Evolutionary conservation across 2,797 vertebrate species (phyloP).

Genomic region (Mycteria americana): DNA sequence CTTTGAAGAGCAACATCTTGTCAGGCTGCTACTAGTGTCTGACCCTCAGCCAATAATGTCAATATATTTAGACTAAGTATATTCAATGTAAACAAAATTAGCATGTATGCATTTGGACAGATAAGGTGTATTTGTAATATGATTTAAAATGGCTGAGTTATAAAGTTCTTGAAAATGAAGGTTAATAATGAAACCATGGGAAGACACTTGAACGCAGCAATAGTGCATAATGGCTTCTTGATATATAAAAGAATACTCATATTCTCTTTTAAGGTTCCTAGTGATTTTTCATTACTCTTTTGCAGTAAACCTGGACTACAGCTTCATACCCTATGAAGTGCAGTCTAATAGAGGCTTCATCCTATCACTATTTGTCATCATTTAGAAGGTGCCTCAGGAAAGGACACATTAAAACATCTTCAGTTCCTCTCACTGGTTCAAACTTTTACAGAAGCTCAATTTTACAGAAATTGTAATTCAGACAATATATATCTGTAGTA

Average conservation of each 20-base stretch:
- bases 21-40: not conserved
- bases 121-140: not conserved
- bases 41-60: not conserved
- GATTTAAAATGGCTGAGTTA: not conserved
- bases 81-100: not conserved
- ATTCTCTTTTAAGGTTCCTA: not conserved
- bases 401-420: not conserved
- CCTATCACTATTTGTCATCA: not conserved
- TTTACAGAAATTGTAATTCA: not conserved
- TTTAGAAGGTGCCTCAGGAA: constrained; percentile 13
- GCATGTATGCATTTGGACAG: not conserved
- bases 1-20: not conserved
- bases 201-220: not conserved
- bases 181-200: not conserved
- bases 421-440: not conserved
- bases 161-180: not conserved
- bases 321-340: not conserved
- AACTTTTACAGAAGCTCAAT: not conserved
- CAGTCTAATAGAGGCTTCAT: not conserved
- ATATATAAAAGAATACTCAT: not conserved
- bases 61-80: not conserved
- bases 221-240: not conserved
- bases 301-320: not conserved
- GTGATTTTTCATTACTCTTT: not conserved
- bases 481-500: not conserved